Percentiles rank a stretch among this genome's conserved stretches.
phyloP scores from a whole-genome alignment of 2,113 vertebrate species.

The Brachypteracias leptosomus region DNA sequence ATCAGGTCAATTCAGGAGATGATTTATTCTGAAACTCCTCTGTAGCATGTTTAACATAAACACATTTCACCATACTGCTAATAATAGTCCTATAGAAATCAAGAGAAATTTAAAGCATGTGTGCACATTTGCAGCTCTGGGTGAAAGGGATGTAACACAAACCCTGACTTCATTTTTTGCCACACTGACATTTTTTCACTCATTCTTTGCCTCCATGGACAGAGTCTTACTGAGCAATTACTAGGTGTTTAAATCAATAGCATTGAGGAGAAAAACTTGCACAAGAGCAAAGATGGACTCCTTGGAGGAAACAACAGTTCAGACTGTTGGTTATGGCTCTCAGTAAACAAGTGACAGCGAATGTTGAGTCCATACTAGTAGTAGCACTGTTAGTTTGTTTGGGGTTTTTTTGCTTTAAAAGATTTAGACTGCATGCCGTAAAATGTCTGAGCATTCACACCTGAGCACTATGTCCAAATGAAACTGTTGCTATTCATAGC shows the following conservation, averaged over 20 bases:
- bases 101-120: background rate
- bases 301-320: background rate
- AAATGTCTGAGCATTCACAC: background rate
- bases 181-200: background rate
- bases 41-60: background rate
- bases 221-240: background rate
- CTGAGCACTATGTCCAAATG: background rate
- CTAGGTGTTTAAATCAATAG: background rate
- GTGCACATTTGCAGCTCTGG: background rate
- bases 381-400: accelerated
- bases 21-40: background rate
- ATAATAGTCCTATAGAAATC: background rate
- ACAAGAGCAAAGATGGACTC: background rate
- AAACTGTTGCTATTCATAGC: background rate
- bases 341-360: background rate
- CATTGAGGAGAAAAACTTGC: background rate
- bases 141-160: background rate
- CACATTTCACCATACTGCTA: background rate
- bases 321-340: background rate
- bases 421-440: background rate
- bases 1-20: background rate
- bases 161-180: background rate
- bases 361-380: background rate
- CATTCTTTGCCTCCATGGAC: background rate
- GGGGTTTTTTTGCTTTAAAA: background rate